Evolutionary conservation across 2,113 vertebrate species (phyloP).

Genomic region (Pelodiscus sinensis): DNA sequence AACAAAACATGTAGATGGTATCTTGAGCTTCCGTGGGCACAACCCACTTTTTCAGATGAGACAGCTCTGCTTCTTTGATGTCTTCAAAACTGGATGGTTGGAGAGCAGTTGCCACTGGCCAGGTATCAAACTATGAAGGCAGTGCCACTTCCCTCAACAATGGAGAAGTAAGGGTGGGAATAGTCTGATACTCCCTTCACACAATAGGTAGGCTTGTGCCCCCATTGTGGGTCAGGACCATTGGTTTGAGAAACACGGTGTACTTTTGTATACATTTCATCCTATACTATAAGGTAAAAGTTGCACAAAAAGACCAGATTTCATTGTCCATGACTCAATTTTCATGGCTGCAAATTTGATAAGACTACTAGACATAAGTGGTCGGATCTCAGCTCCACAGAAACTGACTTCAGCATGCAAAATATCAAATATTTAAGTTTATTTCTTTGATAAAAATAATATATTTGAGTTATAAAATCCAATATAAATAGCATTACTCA

Average conservation of each 20-base stretch:
- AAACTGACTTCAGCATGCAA: conserved; percentile 41
- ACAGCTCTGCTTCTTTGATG: too few species aligned
- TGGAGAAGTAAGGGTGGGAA: background rate
- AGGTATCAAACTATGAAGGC: background rate
- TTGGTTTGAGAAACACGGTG: background rate
- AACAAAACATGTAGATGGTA: too few species aligned
- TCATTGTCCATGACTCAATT: background rate
- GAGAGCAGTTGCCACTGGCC: too few species aligned
- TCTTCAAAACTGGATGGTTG: too few species aligned
- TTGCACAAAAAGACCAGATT: background rate
- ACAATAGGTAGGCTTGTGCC: background rate
- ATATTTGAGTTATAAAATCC: conserved; percentile 51
- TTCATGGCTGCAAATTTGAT: background rate
- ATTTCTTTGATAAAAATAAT: conserved; percentile 55
- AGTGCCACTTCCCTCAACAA: background rate
- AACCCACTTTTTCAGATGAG: too few species aligned
- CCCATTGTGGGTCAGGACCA: background rate
- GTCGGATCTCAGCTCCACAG: background rate
- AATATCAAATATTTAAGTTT: conserved; percentile 37
- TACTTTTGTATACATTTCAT: background rate
- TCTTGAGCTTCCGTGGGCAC: too few species aligned
- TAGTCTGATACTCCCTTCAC: background rate
- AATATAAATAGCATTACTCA: conserved; percentile 57
- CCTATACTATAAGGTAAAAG: background rate
- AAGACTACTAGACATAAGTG: background rate